These are phyloP conservation scores for Xiphias gladius DNA, from an alignment of 2,113 vertebrate genomes.

Conservation along the genomic window DNA sequence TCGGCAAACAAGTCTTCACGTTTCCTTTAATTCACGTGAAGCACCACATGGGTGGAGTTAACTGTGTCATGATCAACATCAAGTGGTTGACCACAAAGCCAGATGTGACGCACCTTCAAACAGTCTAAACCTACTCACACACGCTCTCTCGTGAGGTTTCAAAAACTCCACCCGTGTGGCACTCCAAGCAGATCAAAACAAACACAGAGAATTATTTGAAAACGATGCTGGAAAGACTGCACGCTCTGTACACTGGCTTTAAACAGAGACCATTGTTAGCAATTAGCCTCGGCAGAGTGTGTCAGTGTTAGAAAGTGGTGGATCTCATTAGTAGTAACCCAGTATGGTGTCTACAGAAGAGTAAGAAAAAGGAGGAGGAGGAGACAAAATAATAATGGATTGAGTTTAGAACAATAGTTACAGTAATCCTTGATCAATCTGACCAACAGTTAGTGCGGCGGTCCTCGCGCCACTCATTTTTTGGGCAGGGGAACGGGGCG, in stretches of 20 bases:
- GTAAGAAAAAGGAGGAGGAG: constrained; percentile 8
- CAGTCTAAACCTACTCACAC: background rate
- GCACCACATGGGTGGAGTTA: constrained; percentile 3
- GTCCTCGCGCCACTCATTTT: constrained; percentile 59
- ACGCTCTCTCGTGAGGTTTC: too few relatives aligned
- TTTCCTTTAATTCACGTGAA: constrained; percentile 17
- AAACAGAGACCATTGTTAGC: background rate
- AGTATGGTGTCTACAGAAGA: constrained; percentile 9
- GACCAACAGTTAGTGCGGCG: constrained; percentile 65
- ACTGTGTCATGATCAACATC: background rate
- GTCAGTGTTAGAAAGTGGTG: constrained; percentile 27
- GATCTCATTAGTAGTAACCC: constrained; percentile 18
- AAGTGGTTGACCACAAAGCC: background rate
- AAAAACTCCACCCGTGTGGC: background rate
- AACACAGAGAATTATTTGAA: background rate
- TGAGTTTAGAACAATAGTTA: constrained; percentile 72
- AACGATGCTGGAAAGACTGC: background rate
- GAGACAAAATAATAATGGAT: constrained; percentile 28
- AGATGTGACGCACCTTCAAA: background rate
- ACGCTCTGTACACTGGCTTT: background rate
- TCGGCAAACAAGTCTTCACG: background rate
- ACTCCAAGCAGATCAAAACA: constrained; percentile 6
- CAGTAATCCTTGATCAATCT: constrained; percentile 63
- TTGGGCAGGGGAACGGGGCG: constrained; percentile 31
- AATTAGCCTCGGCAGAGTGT: constrained; percentile 2